Evolutionary conservation across 53 echinoderm and acorn worm genomes (phyloP).

Genomic region (Temnopleurus reevesii): DNA sequence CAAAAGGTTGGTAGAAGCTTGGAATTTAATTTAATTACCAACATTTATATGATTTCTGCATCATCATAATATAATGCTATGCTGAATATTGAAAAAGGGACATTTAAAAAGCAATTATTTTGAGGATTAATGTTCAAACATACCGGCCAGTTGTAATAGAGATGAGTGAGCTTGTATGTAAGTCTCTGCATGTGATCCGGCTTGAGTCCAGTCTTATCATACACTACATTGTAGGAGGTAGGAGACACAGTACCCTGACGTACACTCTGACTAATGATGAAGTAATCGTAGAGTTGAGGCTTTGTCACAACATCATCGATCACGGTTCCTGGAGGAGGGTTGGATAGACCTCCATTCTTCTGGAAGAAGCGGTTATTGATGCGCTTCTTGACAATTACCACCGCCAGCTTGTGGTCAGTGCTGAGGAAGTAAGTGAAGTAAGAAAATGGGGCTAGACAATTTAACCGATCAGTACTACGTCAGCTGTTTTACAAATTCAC

Average conservation of each 20-base stretch:
- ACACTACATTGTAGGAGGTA: constrained; percentile 86
- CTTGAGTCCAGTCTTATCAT: constrained; percentile 74
- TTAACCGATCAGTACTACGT: too few species aligned
- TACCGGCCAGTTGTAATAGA: constrained; percentile 99
- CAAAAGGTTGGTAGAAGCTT: too few species aligned
- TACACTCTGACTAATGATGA: constrained; percentile 86
- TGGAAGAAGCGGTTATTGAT: constrained; percentile 92
- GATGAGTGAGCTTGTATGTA: constrained; percentile 93
- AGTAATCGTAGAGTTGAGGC: constrained; percentile 81
- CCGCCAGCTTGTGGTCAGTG: constrained; percentile 55
- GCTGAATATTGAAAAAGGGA: too few species aligned
- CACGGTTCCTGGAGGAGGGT: constrained; percentile 91
- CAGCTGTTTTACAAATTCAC: too few species aligned
- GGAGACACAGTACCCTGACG: constrained; percentile 92
- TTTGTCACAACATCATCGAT: constrained; percentile 83
- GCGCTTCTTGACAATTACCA: constrained; percentile 90
- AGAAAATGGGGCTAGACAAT: neutral
- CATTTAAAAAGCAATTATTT: too few species aligned
- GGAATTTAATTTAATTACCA: too few species aligned
- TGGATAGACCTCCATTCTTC: constrained; percentile 47
- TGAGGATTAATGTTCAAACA: too few species aligned
- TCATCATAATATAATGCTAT: too few species aligned
- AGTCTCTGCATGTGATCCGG: constrained; percentile 80
- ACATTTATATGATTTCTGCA: too few species aligned
- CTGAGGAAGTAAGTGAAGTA: neutral